Evolutionary conservation across 2,888 invertebrate species (phyloP).

Genomic region (Dryobota labecula): DNA sequence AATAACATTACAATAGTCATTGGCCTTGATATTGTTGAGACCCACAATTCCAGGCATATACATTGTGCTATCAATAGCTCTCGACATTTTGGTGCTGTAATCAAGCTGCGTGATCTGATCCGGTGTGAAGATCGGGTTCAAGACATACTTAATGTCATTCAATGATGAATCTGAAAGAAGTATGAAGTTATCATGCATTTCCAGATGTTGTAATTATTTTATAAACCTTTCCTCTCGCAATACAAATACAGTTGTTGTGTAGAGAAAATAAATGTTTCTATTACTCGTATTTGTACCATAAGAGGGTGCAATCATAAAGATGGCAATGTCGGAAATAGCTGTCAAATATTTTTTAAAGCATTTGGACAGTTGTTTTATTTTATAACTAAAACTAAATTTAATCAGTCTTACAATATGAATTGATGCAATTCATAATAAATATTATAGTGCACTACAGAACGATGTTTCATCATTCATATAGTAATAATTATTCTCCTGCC

Average conservation of each 20-base stretch:
- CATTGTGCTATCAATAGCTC: constrained; percentile 98
- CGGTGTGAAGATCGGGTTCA: constrained; percentile 98
- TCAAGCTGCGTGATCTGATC: constrained; percentile 96
- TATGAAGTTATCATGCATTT: neutral
- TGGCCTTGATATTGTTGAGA: constrained; percentile 99
- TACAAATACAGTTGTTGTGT: neutral
- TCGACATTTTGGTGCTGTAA: constrained; percentile 94
- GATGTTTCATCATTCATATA: neutral
- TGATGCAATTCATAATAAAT: neutral
- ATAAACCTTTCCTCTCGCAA: neutral
- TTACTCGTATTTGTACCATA: neutral
- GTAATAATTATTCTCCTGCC: too few species aligned
- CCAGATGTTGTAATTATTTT: neutral
- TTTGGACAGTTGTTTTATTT: neutral
- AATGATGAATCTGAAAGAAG: constrained; percentile 95
- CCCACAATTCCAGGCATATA: constrained; percentile 99
- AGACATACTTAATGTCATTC: constrained; percentile 99
- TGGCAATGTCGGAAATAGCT: neutral
- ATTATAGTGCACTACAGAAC: neutral
- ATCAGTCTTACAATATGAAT: neutral
- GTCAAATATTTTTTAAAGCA: neutral
- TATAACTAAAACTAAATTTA: neutral
- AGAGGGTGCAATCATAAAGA: neutral
- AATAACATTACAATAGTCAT: constrained; percentile 99
- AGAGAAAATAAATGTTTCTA: neutral